phyloP scores from a whole-genome alignment of 2,797 vertebrate genomes.

The Clarias laeviceps region DNA sequence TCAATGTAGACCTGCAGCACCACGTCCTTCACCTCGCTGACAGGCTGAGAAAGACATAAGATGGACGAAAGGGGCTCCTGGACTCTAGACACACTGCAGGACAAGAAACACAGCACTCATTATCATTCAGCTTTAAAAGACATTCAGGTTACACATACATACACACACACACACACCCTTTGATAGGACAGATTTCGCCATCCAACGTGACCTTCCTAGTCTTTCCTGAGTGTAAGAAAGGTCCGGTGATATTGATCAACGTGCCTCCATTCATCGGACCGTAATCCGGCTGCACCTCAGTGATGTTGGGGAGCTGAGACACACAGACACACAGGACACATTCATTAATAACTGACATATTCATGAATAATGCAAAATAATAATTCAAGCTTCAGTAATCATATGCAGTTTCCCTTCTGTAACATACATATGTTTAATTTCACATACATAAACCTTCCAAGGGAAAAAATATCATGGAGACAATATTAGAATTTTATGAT shows the following conservation, averaged over 20 bases:
- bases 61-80: slow-evolving; percentile 64
- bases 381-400: no score
- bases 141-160: neutral
- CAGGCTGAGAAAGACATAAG: slow-evolving; percentile 65
- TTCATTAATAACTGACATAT: no score
- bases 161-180: slow-evolving; percentile 61
- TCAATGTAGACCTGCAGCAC: slow-evolving; percentile 79
- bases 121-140: neutral
- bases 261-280: slow-evolving; percentile 90
- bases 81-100: slow-evolving; percentile 56
- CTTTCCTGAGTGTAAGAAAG: slow-evolving; percentile 79
- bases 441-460: neutral
- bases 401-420: no score
- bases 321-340: neutral
- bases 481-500: neutral
- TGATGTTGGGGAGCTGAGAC: slow-evolving; percentile 82
- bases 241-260: slow-evolving; percentile 81
- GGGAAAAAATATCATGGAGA: neutral
- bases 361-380: neutral
- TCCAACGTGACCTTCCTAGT: slow-evolving; percentile 83
- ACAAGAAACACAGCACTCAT: neutral
- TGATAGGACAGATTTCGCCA: slow-evolving; percentile 78
- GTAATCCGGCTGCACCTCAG: slow-evolving; percentile 80
- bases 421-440: no score
- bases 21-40: slow-evolving; percentile 56